These are phyloP conservation scores for Thumatha senex DNA, from an alignment of 2,888 invertebrate species.

Conservation along the genomic window DNA sequence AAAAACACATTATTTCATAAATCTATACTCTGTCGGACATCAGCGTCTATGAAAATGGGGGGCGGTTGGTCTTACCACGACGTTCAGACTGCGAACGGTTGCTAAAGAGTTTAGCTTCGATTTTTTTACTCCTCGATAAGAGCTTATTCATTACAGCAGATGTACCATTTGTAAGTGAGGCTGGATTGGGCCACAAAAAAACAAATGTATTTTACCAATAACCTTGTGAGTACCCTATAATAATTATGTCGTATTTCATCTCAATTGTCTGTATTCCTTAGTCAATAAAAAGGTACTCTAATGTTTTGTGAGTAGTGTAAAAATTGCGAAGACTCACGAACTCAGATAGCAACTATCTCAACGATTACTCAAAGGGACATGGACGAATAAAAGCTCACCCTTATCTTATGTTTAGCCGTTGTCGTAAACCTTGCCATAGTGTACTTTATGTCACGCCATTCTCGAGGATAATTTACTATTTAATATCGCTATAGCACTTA, in stretches of 20 bases:
- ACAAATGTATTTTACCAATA: too few relatives aligned
- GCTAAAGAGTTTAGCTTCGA: too few relatives aligned
- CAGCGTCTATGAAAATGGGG: too few relatives aligned
- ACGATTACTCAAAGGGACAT: conserved; percentile 66
- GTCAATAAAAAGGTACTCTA: conserved; percentile 41
- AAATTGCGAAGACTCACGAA: conserved; percentile 58
- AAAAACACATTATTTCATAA: too few relatives aligned
- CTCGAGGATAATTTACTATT: conserved; percentile 39
- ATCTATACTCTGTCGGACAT: too few relatives aligned
- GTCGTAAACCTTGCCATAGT: conserved; percentile 41
- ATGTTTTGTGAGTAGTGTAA: conserved; percentile 46
- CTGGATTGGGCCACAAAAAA: too few relatives aligned
- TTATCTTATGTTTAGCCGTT: conserved; percentile 51
- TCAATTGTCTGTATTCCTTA: conserved; percentile 30
- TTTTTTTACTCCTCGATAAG: too few relatives aligned
- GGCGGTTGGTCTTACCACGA: too few relatives aligned
- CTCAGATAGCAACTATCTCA: conserved; percentile 63
- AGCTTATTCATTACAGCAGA: too few relatives aligned
- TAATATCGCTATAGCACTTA: conserved; percentile 34
- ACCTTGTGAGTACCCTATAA: too few relatives aligned
- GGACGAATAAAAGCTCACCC: conserved; percentile 54
- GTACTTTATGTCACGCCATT: conserved; percentile 41
- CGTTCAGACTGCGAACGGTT: too few relatives aligned
- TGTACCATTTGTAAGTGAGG: too few relatives aligned
- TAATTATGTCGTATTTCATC: conserved; percentile 26